Evolutionary conservation across 2,888 invertebrate genomes (phyloP), one percentile per base, ranked within the genome.

Genomic region (Keiferia lycopersicella): DNA sequence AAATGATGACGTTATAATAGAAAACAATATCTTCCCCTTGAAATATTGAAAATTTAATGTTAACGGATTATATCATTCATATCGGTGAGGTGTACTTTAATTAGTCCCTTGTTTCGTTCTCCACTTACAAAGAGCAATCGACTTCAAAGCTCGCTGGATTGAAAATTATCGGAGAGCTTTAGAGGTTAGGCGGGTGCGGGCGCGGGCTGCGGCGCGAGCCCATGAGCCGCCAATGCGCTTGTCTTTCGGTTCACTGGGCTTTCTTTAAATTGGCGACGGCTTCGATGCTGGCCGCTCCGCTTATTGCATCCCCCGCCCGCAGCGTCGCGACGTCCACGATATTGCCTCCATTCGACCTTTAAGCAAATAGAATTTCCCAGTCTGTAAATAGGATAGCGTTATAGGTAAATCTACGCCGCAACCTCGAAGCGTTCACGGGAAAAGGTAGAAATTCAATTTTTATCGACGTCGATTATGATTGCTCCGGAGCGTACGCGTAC

Each of bases 191-290:
- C 71, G 81, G 80, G 83, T 83, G 80, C 82, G 83, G 85, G 84
- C 77, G 82, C 79, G 82, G 80, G 76, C 86, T 80, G 86, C 41
- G 41, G 41, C 41, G 41, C 41, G 41, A 6, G 12, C 41, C 16
- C 83, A 86, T 85, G 88, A 88, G 90, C 91, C 91, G 87, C 90
- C 92, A 91, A 89, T 92, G 90, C 91, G 91, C 92, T 92, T 92
- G 91, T 90, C 91, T 92, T 92, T 90, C 92, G 87, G 91, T 92
- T 92, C 92, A 92, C 81, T 92, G 92, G 89, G 91, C 90, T 92
- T 92, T 92, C 92, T 92, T 92, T 92, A 92, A 92, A 92, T 92
- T 92, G 92, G 89, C 91, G 91, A 89, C 86, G 89, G 89, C 86
- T 84, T 81, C 80, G 84, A 74, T 80, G 84, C 87, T 87, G 84